Evolutionary conservation across 1,140 invertebrate species (phyloP).

Genomic region (Chlorops oryzae): DNA sequence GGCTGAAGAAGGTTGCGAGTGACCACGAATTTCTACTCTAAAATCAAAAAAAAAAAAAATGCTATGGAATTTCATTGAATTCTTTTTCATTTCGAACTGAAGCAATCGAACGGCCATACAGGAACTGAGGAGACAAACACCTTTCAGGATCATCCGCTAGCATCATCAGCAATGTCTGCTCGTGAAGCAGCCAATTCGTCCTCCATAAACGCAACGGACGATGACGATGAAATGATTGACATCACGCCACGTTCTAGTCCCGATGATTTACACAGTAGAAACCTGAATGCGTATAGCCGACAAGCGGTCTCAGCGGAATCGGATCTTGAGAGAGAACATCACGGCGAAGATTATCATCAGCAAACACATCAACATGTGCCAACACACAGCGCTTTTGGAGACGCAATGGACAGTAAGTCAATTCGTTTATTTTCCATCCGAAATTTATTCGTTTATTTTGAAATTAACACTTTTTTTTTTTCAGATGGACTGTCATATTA

Average conservation of each 20-base stretch:
- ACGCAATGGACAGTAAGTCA: conserved; percentile 41
- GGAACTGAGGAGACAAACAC: conserved; percentile 15
- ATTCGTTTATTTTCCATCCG: background rate
- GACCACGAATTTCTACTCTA: too few relatives aligned
- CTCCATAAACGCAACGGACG: conserved; percentile 41
- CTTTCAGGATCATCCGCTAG: conserved; percentile 35
- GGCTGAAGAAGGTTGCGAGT: too few relatives aligned
- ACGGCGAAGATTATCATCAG: conserved; percentile 23
- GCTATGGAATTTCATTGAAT: background rate
- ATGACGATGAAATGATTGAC: conserved; percentile 62
- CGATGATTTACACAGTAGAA: conserved; percentile 24
- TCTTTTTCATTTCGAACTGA: conserved; percentile 4
- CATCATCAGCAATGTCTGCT: conserved; percentile 22
- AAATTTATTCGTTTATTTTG: background rate
- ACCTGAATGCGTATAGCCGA: conserved; percentile 23
- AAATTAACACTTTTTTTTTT: conserved; percentile 4
- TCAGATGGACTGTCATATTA: conserved; percentile 44
- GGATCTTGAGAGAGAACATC: conserved; percentile 35
- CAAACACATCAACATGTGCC: conserved; percentile 40
- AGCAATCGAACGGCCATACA: conserved; percentile 42
- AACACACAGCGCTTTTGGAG: conserved; percentile 45
- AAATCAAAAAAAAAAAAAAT: too few relatives aligned
- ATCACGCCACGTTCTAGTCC: conserved; percentile 51
- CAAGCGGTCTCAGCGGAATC: conserved; percentile 32
- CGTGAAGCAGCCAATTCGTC: conserved; percentile 25